Base-by-base conservation (phyloP, 2,113 vertebrate genomes). In the Trichomycterus rosablanca region DNA sequence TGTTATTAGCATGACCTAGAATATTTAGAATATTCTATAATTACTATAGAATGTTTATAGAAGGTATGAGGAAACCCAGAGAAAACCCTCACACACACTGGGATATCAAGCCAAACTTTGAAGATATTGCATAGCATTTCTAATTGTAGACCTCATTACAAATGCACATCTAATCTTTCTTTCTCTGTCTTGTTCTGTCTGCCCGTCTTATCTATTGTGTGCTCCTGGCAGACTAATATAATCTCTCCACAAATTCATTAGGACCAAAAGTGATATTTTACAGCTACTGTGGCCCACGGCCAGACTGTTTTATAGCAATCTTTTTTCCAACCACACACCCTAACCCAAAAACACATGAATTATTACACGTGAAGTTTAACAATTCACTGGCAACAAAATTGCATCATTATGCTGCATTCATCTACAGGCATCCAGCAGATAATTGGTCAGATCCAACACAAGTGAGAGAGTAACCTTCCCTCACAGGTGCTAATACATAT, bases 221-320 rank as follows among this genome's bases (percentile, higher is more conserved):
- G 19, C 24, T 19, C 40, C 50, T 46, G 50, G 40, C 49, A 28
- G 11, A 53, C 32, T 51, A 44, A 66, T 46, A 62, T 62, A 28
- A 71, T 62, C 54, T 66, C 58, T 16, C 45, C 9, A 24, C 42
- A 49, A 49, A 51, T 66, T 71, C 54, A 71, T 71, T 66, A 71
- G 45, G 22, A 43, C 66, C 22, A 34, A 24, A 56, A 62, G 22
- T 49, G 48, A n/a, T 50, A 23, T 66, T 66, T 58, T 61, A 60
- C 18, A 66, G 58, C 40, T 62, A 37, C 20, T 14, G 19, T 61
- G 51, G 52, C 43, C 56, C 57, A 43, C 28, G 39, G 48, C 32
- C 65, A 66, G 30, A 8, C 49, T 18, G 44, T 30, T 63, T 58
- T 44, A 49, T 50, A 48, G 52, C 43, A 64, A 49, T 32, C 43